Conservation (phyloP, 2,113 vertebrate species). For the Plectropomus leopardus region DNA sequence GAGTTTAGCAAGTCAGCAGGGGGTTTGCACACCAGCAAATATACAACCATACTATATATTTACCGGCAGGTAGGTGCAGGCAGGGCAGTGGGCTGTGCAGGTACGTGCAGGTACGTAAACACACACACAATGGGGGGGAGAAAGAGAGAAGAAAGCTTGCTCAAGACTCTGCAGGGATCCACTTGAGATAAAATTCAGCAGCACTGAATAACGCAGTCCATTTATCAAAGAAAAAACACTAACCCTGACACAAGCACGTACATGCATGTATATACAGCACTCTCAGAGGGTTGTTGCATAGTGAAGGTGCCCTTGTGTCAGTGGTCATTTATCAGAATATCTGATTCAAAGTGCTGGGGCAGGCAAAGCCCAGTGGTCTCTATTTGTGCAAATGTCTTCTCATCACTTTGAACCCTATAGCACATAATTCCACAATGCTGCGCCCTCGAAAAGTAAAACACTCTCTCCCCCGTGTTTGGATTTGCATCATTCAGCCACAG, state of each 20-base stretch:
- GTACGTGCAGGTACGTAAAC: neutral
- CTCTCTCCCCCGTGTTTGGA: conserved; percentile 13
- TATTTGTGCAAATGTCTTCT: conserved; percentile 41
- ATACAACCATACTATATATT: conserved; percentile 5
- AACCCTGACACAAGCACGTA: conserved; percentile 49
- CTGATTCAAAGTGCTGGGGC: conserved; percentile 55
- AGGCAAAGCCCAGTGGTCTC: conserved; percentile 35
- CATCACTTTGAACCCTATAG: conserved; percentile 47
- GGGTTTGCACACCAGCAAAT: conserved; percentile 26
- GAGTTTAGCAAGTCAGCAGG: conserved; percentile 44
- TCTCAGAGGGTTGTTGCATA: conserved; percentile 38
- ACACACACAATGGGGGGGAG: neutral
- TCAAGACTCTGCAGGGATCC: conserved; percentile 61
- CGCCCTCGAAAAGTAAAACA: conserved; percentile 42
- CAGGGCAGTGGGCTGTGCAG: neutral
- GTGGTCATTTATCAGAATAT: conserved; percentile 72
- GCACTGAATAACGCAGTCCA: conserved; percentile 69
- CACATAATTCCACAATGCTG: conserved; percentile 30
- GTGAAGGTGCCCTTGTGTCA: conserved; percentile 75
- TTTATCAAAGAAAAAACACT: conserved; percentile 70
- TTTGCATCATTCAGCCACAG: conserved; percentile 46
- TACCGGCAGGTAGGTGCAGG: conserved; percentile 22
- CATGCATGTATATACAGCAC: conserved; percentile 27
- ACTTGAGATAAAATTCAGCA: conserved; percentile 78
- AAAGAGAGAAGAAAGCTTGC: conserved; percentile 32